Percentiles rank a stretch among this genome's conserved stretches.
These are phyloP conservation scores for Lepeophtheirus salmonis DNA, from an alignment of 1,140 invertebrate genomes.

Conservation along the genomic window DNA sequence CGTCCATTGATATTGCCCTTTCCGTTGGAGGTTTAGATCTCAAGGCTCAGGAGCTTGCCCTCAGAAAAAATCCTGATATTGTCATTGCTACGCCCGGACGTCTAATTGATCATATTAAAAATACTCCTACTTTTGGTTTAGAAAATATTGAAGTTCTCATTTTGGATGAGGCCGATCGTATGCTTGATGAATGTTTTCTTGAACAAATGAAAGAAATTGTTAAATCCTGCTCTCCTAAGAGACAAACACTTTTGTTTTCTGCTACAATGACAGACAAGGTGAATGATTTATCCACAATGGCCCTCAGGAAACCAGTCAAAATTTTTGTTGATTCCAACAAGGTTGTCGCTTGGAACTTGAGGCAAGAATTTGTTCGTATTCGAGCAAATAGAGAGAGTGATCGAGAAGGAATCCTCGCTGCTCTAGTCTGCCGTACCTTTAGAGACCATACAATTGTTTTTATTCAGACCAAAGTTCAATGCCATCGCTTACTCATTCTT, in stretches of 20 bases:
- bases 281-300: conserved; percentile 74
- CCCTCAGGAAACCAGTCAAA: conserved; percentile 72
- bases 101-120: conserved; percentile 89
- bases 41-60: conserved; percentile 50
- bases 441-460: conserved; percentile 79
- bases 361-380: conserved; percentile 89
- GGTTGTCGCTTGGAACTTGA: conserved; percentile 66
- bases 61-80: conserved; percentile 69
- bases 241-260: conserved; percentile 94
- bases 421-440: conserved; percentile 81
- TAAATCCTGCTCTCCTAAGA: conserved; percentile 63
- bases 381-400: conserved; percentile 60
- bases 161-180: conserved; percentile 74
- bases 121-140: conserved; percentile 76
- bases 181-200: conserved; percentile 94
- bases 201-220: conserved; percentile 96
- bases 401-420: conserved; percentile 71
- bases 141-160: conserved; percentile 82
- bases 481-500: conserved; percentile 54
- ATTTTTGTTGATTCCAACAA: conserved; percentile 32
- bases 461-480: conserved; percentile 68
- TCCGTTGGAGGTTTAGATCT: conserved; percentile 83
- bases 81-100: conserved; percentile 95
- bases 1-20: conserved; percentile 50
- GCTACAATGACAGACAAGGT: conserved; percentile 97